Conservation (phyloP, 2,888 invertebrate species). For the Minunthozetes semirufus region DNA sequence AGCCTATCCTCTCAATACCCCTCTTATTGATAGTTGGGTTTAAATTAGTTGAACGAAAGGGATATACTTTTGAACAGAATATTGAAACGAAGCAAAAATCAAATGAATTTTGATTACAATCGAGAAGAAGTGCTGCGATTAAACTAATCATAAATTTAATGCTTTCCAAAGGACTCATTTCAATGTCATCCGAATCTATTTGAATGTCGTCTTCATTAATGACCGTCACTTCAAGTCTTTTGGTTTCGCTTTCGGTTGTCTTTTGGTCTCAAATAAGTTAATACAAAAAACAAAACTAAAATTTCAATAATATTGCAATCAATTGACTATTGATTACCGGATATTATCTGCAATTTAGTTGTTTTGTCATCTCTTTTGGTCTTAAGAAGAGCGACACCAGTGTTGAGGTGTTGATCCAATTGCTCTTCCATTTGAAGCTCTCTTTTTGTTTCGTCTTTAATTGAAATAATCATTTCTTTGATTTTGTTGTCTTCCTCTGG, state of each 20-base stretch:
- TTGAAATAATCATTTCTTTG: neutral
- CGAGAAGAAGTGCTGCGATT: neutral
- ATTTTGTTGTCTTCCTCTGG: neutral
- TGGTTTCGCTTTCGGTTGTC: neutral
- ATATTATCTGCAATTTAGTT: neutral
- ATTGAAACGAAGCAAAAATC: neutral
- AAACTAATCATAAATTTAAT: neutral
- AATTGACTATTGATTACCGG: too few species aligned
- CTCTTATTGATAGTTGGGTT: too few species aligned
- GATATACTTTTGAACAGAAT: too few species aligned
- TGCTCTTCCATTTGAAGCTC: neutral
- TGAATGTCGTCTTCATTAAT: slow-evolving; percentile 14
- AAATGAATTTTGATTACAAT: neutral
- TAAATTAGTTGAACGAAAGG: too few species aligned
- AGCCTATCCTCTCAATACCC: too few species aligned
- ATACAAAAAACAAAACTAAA: neutral
- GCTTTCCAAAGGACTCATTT: neutral
- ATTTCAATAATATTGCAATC: too few species aligned
- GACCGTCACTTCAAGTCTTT: neutral
- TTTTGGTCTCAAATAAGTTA: neutral
- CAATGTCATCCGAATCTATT: slow-evolving; percentile 3
- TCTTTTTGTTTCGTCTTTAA: neutral
- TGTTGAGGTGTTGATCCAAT: neutral
- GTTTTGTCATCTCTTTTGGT: neutral
- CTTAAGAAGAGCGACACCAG: neutral